Evolutionary conservation across 2,888 invertebrate species (phyloP).

Genomic region (Melitaea athalia): DNA sequence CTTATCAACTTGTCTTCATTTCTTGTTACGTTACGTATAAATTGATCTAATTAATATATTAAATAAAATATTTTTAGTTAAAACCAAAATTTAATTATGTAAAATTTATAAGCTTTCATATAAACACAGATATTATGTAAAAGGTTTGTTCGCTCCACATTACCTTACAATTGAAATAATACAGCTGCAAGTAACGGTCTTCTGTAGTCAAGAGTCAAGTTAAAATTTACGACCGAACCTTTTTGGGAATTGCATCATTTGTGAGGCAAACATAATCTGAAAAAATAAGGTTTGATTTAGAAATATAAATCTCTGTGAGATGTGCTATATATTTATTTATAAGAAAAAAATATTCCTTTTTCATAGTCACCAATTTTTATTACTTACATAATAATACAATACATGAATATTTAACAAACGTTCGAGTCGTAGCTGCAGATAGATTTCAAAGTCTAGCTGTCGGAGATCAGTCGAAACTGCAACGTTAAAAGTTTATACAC

Average conservation of each 20-base stretch:
- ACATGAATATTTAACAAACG: too few relatives aligned
- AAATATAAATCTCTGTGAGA: background rate
- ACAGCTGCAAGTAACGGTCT: slow-evolving; percentile 25
- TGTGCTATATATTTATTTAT: too few relatives aligned
- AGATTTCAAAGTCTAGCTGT: too few relatives aligned
- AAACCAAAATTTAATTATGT: background rate
- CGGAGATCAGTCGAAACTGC: background rate
- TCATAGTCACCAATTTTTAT: too few relatives aligned
- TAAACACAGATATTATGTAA: background rate
- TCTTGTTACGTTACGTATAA: too few relatives aligned
- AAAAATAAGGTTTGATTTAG: slow-evolving; percentile 2
- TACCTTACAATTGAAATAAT: slow-evolving; percentile 20
- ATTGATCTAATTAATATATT: too few relatives aligned
- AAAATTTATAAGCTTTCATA: background rate
- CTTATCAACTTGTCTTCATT: background rate
- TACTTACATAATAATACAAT: too few relatives aligned
- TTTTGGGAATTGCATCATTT: slow-evolving; percentile 25
- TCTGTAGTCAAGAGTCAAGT: slow-evolving; percentile 23
- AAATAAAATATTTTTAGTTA: background rate
- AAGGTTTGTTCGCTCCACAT: background rate
- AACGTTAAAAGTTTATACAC: slow-evolving; percentile 59
- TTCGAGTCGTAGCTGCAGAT: too few relatives aligned
- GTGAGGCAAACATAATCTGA: background rate
- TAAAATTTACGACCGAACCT: slow-evolving; percentile 19
- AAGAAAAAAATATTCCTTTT: too few relatives aligned